Evolutionary conservation across 2,888 invertebrate genomes (phyloP).

Genomic region (Scaptodrosophila latifasciaeformis): DNA sequence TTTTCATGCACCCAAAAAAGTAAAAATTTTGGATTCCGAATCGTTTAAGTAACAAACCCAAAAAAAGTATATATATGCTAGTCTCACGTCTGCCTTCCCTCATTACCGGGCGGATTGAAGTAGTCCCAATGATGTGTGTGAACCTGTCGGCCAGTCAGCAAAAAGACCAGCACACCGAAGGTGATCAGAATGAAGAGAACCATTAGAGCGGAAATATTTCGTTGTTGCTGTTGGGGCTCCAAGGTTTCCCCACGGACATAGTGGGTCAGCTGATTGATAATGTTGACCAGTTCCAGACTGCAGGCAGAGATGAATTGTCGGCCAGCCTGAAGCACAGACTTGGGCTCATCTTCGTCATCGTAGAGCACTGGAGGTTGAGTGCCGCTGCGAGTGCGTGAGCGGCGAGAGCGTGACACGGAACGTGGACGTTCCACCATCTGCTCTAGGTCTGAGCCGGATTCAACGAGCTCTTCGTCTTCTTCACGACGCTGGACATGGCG

Average conservation of each 20-base stretch:
- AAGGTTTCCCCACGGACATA: constrained; percentile 76
- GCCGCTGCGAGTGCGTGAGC: constrained; percentile 67
- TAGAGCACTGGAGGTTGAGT: constrained; percentile 73
- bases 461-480: constrained; percentile 35
- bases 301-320: constrained; percentile 83
- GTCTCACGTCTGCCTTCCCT: constrained; percentile 71
- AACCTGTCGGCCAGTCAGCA: constrained; percentile 83
- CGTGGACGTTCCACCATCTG: constrained; percentile 76
- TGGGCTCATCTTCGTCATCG: constrained; percentile 76
- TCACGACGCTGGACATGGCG: constrained; percentile 75
- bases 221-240: constrained; percentile 73
- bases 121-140: constrained; percentile 93
- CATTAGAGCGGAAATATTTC: constrained; percentile 84
- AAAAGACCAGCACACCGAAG: constrained; percentile 85
- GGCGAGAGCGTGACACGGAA: constrained; percentile 74
- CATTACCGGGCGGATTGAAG: constrained; percentile 86
- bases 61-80: constrained; percentile 2
- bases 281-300: constrained; percentile 79
- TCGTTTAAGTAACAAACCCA: constrained; percentile 1
- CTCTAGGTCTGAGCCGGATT: constrained; percentile 72
- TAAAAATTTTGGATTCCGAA: too few species aligned
- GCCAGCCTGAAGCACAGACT: constrained; percentile 81
- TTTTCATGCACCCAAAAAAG: constrained; percentile 25
- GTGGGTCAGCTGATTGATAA: constrained; percentile 82
- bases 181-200: constrained; percentile 87